Base-by-base conservation (phyloP, 2,113 vertebrate species). In the Tenrec ecaudatus region DNA sequence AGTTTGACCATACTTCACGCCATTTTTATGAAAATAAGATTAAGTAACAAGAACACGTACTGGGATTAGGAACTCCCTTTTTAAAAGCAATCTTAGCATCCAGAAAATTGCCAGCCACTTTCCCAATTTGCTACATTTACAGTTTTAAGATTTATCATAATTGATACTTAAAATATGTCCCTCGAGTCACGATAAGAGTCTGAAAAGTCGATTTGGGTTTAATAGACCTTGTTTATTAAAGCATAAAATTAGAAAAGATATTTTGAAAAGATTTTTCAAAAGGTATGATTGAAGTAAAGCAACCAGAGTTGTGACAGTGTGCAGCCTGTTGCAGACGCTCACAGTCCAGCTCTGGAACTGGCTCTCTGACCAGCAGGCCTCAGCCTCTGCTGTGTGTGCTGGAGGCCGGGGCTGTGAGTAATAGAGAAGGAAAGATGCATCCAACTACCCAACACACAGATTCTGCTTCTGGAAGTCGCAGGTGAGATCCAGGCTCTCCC, bases 181-280 rank as follows among this genome's bases (percentile, higher is more conserved):
- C 79, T 94, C 80, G 86, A 96, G 66, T 77, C 71, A 83, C 58
- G 90, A 7, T 86, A 94, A 91, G 66, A 95, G 43, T 94, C 69
- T 92, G 88, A 95, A 96, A 95, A 97, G 94, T 96, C 94, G 90
- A 96, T 95, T 88, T 95, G 40, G 82, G 71, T 90, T 95, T 95
- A 95, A 96, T 94, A 93, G 53, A 92, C 79, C 86, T 91, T 96
- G 95, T 95, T 95, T 96, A 96, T 92, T 95, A 97, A 97, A 96
- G 94, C 95, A 96, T 96, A 95, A 97, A 95, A 97, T 95, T 96
- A 95, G 92, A 94, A 97, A 97, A 94, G 17, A 75, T 60, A 82
- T 80, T 94, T 96, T 93, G 38, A 92, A 96, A 94, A 92, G 93
- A 71, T 57, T 94, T 92, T 96, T 96, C 90, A 90, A 91, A 93